Conservation (phyloP, 2,888 invertebrate genomes). For the Hypselothyrea guttata region DNA sequence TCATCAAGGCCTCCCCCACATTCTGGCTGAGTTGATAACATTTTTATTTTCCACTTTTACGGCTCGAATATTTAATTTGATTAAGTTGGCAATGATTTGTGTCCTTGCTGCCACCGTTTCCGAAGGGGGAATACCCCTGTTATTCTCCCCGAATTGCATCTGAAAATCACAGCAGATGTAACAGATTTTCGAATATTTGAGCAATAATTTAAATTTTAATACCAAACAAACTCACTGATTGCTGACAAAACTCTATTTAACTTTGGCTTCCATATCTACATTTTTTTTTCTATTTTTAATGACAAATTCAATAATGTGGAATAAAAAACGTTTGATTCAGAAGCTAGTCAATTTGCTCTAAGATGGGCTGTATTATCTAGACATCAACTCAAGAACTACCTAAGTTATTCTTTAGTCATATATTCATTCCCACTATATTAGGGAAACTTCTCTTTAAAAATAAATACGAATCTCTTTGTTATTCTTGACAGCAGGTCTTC, state of each 20-base stretch:
- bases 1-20: slow-evolving; percentile 55
- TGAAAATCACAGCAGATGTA: slow-evolving; percentile 52
- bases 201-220: slow-evolving; percentile 43
- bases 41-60: slow-evolving; percentile 74
- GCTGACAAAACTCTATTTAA: no score
- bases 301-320: not conserved
- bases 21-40: slow-evolving; percentile 40
- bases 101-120: slow-evolving; percentile 33
- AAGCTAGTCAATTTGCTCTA: no score
- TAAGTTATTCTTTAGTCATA: no score
- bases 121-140: slow-evolving; percentile 25
- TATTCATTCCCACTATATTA: no score
- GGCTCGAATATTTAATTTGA: slow-evolving; percentile 77
- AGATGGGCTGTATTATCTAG: no score
- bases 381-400: no score
- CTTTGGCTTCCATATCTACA: slow-evolving; percentile 13
- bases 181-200: slow-evolving; percentile 15
- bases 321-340: no score
- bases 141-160: not conserved
- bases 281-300: slow-evolving; percentile 11
- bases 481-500: no score
- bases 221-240: slow-evolving; percentile 14
- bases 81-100: slow-evolving; percentile 78
- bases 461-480: no score
- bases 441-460: not conserved